Evolutionary conservation across 2,888 invertebrate species (phyloP), one percentile per base, ranked within the genome.

Genomic region (Drosophila tripunctata): DNA sequence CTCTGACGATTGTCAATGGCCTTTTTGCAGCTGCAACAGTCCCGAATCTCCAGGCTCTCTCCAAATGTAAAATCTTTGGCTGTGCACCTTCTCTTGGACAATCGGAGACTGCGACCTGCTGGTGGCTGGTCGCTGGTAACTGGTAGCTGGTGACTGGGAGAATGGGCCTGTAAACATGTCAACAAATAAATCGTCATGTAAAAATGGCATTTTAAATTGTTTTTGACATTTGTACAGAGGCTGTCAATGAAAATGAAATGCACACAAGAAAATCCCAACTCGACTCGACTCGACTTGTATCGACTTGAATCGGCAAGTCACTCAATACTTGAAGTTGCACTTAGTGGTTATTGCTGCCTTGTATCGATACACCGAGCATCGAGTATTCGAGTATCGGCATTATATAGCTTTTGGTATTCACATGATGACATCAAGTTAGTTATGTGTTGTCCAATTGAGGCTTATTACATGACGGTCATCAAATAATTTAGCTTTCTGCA

Each of bases 161-260:
- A 62, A 66, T 69, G 74, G 57, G 75, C 67, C 71, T 65, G 76
- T 76, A 75, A 82, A 73, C 71, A 84, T 77, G 79, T 81, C 84
- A 84, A 86, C 88, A 84, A 81, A 88, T 85, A 88, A 89, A 89
- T 85, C 88, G 87, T 87, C 87, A 81, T 83, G 86, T 86, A 86
- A 84, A 86, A 83, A 89, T 89, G 87, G 88, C 78, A 87, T 89
- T 89, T 88, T 75, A 89, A 89, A 89, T 89, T 82, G 89, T 85
- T 89, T 86, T 63, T 80, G 89, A 89, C 89, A 80, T 87, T 88
- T 82, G 82, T 73, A 78, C 81, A 67, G 84, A 67, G 78, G 74
- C 81, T 84, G 81, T 81, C 81, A 81, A 81, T 81, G 84, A 81
- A 81, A 73, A 81, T 81, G 84, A 81, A 81, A 81, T 81, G 84